A percentile compares a stretch with the other conserved stretches of the same genome.
Conservation (phyloP, 2,113 vertebrate genomes). For the Orthonyx spaldingii region DNA sequence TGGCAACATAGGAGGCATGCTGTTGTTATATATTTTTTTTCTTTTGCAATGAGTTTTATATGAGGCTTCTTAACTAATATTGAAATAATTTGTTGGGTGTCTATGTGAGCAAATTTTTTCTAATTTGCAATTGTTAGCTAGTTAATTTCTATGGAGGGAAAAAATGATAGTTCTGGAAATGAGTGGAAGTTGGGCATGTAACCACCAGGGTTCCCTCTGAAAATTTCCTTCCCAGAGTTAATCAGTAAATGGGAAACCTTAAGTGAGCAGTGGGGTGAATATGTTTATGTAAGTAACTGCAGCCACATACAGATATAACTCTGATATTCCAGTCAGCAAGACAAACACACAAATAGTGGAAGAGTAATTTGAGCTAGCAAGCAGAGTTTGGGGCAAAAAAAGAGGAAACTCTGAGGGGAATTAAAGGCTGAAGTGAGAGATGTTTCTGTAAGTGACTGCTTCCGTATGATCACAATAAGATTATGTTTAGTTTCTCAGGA, state of each 20-base stretch:
- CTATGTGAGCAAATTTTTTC: background rate
- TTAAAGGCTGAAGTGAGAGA: background rate
- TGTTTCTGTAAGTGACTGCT: background rate
- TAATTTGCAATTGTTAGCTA: background rate
- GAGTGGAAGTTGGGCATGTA: background rate
- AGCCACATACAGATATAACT: background rate
- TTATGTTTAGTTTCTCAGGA: constrained; percentile 4
- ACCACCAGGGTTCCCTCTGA: background rate
- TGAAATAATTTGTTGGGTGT: background rate
- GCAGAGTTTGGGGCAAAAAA: background rate
- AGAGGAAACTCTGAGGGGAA: background rate
- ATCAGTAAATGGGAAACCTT: background rate
- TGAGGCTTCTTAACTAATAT: background rate
- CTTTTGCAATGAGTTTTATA: background rate
- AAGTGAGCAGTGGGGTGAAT: background rate
- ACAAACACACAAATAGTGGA: fast-evolving
- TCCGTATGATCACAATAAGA: background rate
- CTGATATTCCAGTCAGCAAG: background rate
- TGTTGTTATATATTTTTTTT: background rate
- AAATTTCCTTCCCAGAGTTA: background rate
- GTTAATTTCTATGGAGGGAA: background rate
- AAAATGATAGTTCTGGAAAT: background rate
- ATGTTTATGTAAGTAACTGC: no score
- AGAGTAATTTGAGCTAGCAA: background rate
- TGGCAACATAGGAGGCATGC: background rate